phyloP scores from a whole-genome alignment of 2,888 invertebrate species.

The Calephelis perditalis region DNA sequence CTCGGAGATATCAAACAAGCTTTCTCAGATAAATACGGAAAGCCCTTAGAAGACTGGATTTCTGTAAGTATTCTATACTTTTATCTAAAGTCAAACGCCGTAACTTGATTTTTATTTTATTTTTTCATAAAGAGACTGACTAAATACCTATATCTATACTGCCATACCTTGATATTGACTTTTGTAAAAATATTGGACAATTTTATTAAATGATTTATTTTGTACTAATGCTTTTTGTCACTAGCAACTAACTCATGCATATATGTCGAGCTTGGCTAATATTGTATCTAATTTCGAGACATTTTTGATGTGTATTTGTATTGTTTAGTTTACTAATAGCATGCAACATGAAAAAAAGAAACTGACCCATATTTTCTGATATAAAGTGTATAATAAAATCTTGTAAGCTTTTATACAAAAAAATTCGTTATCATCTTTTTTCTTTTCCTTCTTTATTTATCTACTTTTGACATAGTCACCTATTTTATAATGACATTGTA shows the following conservation, averaged over 20 bases:
- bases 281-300: background rate
- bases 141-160: no score
- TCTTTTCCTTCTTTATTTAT: background rate
- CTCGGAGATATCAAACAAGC: conserved; percentile 95
- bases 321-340: conserved; percentile 29
- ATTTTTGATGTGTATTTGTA: conserved; percentile 4
- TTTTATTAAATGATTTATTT: background rate
- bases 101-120: conserved; percentile 11
- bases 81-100: background rate
- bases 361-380: conserved; percentile 56
- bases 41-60: conserved; percentile 90
- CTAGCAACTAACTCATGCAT: conserved; percentile 8
- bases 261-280: conserved; percentile 13
- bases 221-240: conserved; percentile 9
- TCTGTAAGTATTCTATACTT: conserved; percentile 78
- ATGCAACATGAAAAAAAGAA: conserved; percentile 36
- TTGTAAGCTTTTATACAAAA: conserved; percentile 5
- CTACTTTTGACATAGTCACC: background rate
- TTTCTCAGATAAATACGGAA: conserved; percentile 90
- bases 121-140: no score
- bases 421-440: background rate
- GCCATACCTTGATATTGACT: no score
- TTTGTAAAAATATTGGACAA: background rate
- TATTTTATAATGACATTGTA: conserved; percentile 31
- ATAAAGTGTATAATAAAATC: conserved; percentile 24